phyloP scores from a whole-genome alignment of 1,140 invertebrate species.

The Oncopodura yosiiana region DNA sequence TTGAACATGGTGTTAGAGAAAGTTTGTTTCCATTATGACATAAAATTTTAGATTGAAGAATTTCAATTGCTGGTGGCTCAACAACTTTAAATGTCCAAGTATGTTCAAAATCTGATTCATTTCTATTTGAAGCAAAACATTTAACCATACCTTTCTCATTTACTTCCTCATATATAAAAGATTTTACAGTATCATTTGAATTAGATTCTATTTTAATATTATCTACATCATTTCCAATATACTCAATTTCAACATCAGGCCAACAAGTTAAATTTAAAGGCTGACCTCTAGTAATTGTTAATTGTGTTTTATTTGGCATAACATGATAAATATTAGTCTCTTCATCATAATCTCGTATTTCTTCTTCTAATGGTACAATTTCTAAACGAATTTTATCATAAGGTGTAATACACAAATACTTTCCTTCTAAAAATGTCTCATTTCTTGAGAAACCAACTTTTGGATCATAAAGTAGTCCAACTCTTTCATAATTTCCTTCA shows the following conservation, averaged over 20 bases:
- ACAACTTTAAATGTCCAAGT: conserved; percentile 5
- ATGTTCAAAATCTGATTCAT: background rate
- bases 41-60: too few relatives aligned
- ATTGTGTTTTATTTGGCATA: too few relatives aligned
- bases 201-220: background rate
- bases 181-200: background rate
- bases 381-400: conserved; percentile 5
- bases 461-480: conserved; percentile 3
- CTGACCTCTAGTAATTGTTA: background rate
- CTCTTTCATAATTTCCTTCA: conserved; percentile 10
- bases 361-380: background rate
- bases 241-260: conserved; percentile 5
- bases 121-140: conserved; percentile 1
- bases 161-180: background rate
- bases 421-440: background rate
- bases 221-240: conserved; percentile 5
- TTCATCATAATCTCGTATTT: background rate
- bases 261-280: conserved; percentile 5
- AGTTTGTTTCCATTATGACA: too few relatives aligned
- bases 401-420: conserved; percentile 11
- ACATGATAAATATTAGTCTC: too few relatives aligned
- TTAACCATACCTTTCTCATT: background rate
- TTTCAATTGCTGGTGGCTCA: too few relatives aligned
- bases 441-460: conserved; percentile 8
- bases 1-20: too few relatives aligned